Evolutionary conservation across 2,797 vertebrate species (phyloP).

Genomic region (Apogon talboti): DNA sequence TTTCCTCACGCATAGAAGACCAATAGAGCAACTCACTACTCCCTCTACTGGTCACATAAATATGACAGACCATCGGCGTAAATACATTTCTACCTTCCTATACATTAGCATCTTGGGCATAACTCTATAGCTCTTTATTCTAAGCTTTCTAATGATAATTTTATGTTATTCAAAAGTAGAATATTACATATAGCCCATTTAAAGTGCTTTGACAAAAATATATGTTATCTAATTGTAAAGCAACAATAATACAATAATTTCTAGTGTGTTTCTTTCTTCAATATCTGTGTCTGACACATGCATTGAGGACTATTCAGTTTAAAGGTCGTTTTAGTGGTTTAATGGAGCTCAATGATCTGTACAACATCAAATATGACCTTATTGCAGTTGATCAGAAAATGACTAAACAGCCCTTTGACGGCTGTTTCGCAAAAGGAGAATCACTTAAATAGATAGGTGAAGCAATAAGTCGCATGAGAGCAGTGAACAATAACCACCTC

Average conservation of each 20-base stretch:
- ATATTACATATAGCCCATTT: no score
- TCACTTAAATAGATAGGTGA: conserved; percentile 10
- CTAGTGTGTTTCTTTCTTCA: neutral
- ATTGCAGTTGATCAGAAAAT: conserved; percentile 14
- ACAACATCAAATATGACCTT: conserved; percentile 4
- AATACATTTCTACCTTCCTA: no score
- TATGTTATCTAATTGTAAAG: neutral
- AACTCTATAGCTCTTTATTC: no score
- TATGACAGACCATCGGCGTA: no score
- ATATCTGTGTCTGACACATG: neutral
- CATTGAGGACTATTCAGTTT: neutral
- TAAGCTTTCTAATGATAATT: no score
- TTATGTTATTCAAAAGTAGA: no score
- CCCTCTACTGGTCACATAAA: no score
- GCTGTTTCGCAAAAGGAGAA: conserved; percentile 3
- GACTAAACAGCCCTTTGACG: neutral
- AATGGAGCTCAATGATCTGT: conserved; percentile 14
- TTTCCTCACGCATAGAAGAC: no score
- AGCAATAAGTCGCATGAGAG: conserved; percentile 15
- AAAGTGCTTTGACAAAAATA: no score
- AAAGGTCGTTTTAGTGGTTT: conserved; percentile 35
- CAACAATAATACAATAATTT: neutral
- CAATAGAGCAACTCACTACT: no score
- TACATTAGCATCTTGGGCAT: no score
- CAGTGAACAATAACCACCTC: conserved; percentile 31